A percentile compares a stretch with the other conserved stretches of the same genome.
Evolutionary conservation across 2,888 invertebrate species (phyloP).

Genomic region (Linhomoeus sp.): DNA sequence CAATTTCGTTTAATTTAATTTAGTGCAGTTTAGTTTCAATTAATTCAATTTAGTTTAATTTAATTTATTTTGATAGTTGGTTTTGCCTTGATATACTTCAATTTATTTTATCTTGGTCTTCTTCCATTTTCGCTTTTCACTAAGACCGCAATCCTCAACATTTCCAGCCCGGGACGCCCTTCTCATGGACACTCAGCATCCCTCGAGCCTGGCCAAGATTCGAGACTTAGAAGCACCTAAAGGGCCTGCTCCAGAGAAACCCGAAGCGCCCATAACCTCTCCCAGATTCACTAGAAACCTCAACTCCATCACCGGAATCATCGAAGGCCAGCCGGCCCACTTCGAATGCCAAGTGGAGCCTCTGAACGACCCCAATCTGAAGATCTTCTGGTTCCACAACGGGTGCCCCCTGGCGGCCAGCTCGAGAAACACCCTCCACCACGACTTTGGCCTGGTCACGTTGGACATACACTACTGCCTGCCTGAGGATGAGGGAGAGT

Average conservation of each 20-base stretch:
- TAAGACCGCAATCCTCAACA: no score
- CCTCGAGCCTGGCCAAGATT: slow-evolving; percentile 70
- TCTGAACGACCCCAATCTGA: slow-evolving; percentile 74
- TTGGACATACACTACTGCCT: slow-evolving; percentile 66
- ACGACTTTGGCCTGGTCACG: slow-evolving; percentile 84
- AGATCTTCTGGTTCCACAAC: slow-evolving; percentile 41
- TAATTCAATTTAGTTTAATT: no score
- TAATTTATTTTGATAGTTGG: no score
- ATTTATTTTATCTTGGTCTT: no score
- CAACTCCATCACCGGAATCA: slow-evolving; percentile 54
- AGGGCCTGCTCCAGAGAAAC: slow-evolving; percentile 12
- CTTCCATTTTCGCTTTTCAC: no score
- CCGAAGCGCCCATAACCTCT: slow-evolving; percentile 31
- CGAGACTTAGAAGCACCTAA: slow-evolving; percentile 52
- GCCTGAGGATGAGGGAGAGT: slow-evolving; percentile 71
- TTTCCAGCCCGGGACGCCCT: no score
- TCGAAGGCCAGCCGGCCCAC: slow-evolving; percentile 85
- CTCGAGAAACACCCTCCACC: slow-evolving; percentile 31
- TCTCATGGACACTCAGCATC: slow-evolving; percentile 58
- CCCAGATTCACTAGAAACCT: slow-evolving; percentile 76
- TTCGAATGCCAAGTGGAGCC: slow-evolving; percentile 78
- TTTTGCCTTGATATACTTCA: no score
- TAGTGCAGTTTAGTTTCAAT: no score
- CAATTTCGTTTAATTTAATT: no score
- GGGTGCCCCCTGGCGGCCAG: slow-evolving; percentile 55